phyloP scores from a whole-genome alignment of 2,797 vertebrate genomes.

The Notolepis coatsorum region DNA sequence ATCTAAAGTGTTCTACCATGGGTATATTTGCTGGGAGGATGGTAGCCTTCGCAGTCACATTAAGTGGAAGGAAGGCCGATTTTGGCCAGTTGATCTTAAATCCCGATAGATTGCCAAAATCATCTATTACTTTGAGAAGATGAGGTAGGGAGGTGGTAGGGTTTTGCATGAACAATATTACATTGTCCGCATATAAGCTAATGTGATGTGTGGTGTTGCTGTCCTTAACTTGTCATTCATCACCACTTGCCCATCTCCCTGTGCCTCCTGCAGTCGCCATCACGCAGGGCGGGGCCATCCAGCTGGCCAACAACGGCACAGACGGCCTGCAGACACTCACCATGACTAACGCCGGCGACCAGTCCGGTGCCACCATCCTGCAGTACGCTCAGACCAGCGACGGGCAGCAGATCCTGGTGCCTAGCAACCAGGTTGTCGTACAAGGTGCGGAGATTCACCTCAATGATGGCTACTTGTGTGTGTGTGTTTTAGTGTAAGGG shows the following conservation, averaged over 20 bases:
- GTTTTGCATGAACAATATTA: no score
- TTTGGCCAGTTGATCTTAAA: no score
- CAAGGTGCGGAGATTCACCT: constrained; percentile 86
- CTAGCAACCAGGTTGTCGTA: constrained; percentile 98
- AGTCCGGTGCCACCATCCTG: constrained; percentile 94
- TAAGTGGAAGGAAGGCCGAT: no score
- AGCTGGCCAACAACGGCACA: constrained; percentile 97
- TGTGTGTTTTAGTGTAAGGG: no score
- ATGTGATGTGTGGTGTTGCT: no score
- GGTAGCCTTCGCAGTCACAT: no score
- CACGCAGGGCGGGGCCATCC: constrained; percentile 98
- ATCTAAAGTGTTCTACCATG: no score
- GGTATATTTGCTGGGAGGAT: no score
- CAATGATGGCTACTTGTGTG: neutral
- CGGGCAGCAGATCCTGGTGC: constrained; percentile 98
- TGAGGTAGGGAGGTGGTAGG: no score
- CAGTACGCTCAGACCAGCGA: constrained; percentile 99
- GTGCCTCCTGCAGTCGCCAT: constrained; percentile 89
- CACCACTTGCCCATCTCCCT: neutral
- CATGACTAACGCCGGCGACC: constrained; percentile 93
- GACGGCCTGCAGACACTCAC: constrained; percentile 97
- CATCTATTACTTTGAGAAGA: no score
- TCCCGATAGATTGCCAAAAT: no score
- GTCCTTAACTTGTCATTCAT: neutral
- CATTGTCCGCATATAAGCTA: no score